Evolutionary conservation across 2,113 vertebrate species (phyloP), one percentile per base, ranked within the genome.

Genomic region (Tyrannus savana): DNA sequence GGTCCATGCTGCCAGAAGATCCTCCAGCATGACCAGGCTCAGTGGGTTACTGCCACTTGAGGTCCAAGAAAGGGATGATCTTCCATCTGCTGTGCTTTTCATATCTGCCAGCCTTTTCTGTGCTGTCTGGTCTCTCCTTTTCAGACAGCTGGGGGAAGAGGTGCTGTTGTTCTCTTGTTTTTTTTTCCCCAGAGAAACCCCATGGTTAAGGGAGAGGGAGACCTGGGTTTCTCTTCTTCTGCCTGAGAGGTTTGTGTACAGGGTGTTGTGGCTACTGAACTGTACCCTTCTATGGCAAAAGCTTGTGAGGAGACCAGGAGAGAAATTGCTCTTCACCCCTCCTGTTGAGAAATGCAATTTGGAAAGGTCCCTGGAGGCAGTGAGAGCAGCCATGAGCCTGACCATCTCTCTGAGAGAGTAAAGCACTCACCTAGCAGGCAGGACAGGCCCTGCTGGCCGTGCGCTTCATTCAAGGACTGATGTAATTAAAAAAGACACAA

Each of bases 331-430:
- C 53, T 83, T 80, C 88, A 80, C 59, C 59, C 50, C 64, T 93
- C 88, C 94, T 92, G 83, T 86, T 74, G 94, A 93, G 90, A 90
- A 90, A 95, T 69, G 85, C 87, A 89, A 82, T 93, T 91, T 93
- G 84, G 94, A 93, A 91, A 66, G 31, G 58, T 85, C 95, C 44
- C 95, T 60, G 58, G 85, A 55, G 92, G 33, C 81, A 84, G 44
- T 0, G 2, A 58, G 82, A 55, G 50, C 81, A 89, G 89, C 50
- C 84, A 46, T 0, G 4, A 92, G 80, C 80, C 47, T 0, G 1
- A 53, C 3, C 49, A 21, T 39, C 76, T 89, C 3, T 0, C 73
- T 74, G 84, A 80, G 89, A 90, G 75, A 67, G 87, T 13, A 37
- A 67, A 84, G 76, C 89, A 84, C 77, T 93, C 77, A 79, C 66